Percentiles rank a stretch among this genome's conserved stretches.
These are phyloP conservation scores for Dufourea novaeangliae DNA, from an alignment of 1,140 invertebrate genomes.

Conservation along the genomic window DNA sequence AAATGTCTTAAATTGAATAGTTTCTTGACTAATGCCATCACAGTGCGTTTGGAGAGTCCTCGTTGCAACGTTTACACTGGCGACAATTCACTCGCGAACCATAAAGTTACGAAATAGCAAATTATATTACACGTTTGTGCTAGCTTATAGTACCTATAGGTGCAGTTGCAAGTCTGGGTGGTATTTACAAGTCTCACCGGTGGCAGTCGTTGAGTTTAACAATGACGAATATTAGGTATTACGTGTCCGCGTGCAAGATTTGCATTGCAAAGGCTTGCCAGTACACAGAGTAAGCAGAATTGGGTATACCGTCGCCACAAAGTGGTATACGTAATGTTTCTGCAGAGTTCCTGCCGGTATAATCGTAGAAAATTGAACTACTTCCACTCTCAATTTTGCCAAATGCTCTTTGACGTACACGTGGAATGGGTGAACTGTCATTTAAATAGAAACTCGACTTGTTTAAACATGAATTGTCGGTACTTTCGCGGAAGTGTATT, in stretches of 20 bases:
- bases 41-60: no score
- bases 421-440: neutral
- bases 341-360: neutral
- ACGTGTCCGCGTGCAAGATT: neutral
- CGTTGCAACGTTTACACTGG: neutral
- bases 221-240: constrained; percentile 7
- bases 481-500: no score
- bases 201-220: constrained; percentile 3
- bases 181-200: neutral
- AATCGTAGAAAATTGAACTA: neutral
- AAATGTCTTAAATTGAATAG: no score
- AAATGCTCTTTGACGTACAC: neutral
- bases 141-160: neutral
- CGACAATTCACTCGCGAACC: neutral
- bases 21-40: no score
- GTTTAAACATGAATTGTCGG: no score
- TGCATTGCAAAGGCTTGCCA: neutral
- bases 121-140: neutral
- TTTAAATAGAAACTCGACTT: no score
- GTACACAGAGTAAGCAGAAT: neutral
- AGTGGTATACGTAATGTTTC: constrained; percentile 1
- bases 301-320: neutral
- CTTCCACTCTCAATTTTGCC: neutral
- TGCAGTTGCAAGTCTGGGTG: neutral
- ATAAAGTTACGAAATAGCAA: neutral